phyloP scores from a whole-genome alignment of 2,113 vertebrate species.

The Notiomystis cincta region DNA sequence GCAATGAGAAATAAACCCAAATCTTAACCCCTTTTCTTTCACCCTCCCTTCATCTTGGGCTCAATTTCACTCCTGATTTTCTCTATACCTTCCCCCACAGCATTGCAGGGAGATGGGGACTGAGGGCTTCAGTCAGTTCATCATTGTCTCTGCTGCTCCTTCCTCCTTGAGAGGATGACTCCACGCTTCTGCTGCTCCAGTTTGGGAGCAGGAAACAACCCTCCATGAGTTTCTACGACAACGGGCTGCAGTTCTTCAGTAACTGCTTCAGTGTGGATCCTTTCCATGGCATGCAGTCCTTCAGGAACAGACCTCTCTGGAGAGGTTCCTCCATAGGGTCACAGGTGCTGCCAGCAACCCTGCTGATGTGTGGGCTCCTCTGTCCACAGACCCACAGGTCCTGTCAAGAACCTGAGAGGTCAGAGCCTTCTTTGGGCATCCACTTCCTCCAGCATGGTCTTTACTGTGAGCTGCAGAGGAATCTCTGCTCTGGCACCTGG shows the following conservation, averaged over 20 bases:
- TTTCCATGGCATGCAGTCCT: not conserved
- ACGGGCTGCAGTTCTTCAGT: no score
- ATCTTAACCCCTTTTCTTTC: not conserved
- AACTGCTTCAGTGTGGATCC: not conserved
- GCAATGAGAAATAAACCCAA: not conserved
- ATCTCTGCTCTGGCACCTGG: not conserved
- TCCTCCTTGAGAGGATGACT: not conserved
- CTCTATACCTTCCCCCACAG: not conserved
- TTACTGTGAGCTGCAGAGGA: accelerated
- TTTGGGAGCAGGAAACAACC: accelerated
- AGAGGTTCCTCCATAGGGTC: not conserved
- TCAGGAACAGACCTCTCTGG: not conserved
- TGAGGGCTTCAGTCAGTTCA: not conserved
- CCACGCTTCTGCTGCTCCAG: not conserved
- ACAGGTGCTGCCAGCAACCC: not conserved
- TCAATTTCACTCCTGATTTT: not conserved
- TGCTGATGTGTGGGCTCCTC: not conserved
- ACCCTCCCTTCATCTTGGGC: not conserved
- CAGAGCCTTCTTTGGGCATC: not conserved
- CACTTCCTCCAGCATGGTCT: not conserved
- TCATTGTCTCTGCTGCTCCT: not conserved
- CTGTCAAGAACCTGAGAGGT: not conserved
- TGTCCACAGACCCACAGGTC: not conserved
- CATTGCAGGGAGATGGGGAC: not conserved
- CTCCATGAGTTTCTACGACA: not conserved